Conservation (phyloP, 2,888 invertebrate species). For the Nomada fabriciana region DNA sequence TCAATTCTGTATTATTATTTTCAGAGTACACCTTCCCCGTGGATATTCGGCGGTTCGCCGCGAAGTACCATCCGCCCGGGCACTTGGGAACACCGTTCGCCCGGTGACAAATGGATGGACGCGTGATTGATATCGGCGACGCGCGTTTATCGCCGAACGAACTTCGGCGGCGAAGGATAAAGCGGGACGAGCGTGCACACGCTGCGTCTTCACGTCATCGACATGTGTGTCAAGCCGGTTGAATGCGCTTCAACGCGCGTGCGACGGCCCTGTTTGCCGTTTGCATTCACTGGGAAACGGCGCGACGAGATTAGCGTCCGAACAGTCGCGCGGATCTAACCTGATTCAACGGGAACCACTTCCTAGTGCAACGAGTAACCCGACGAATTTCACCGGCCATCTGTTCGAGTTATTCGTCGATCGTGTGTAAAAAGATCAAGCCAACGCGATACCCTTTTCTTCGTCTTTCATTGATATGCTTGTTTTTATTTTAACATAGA, state of each 20-base stretch:
- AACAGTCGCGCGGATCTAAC: too few relatives aligned
- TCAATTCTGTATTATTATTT: too few relatives aligned
- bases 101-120: slow-evolving; percentile 32
- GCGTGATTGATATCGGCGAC: slow-evolving; percentile 28
- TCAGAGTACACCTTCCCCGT: background rate
- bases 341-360: too few relatives aligned
- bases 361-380: too few relatives aligned
- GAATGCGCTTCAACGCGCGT: slow-evolving; percentile 18
- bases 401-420: too few relatives aligned
- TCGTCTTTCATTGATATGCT: too few relatives aligned
- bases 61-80: slow-evolving; percentile 12
- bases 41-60: slow-evolving; percentile 4
- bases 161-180: background rate
- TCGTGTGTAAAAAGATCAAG: too few relatives aligned
- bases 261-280: background rate
- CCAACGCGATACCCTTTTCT: too few relatives aligned
- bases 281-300: slow-evolving; percentile 14
- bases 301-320: too few relatives aligned
- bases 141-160: background rate
- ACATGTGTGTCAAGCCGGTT: slow-evolving; percentile 23
- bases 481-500: too few relatives aligned
- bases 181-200: background rate
- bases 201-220: slow-evolving; percentile 30
- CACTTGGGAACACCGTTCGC: slow-evolving; percentile 3
- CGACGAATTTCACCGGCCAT: too few relatives aligned